Conservation (phyloP, 2,888 invertebrate species). For the Drosophila falleni region DNA sequence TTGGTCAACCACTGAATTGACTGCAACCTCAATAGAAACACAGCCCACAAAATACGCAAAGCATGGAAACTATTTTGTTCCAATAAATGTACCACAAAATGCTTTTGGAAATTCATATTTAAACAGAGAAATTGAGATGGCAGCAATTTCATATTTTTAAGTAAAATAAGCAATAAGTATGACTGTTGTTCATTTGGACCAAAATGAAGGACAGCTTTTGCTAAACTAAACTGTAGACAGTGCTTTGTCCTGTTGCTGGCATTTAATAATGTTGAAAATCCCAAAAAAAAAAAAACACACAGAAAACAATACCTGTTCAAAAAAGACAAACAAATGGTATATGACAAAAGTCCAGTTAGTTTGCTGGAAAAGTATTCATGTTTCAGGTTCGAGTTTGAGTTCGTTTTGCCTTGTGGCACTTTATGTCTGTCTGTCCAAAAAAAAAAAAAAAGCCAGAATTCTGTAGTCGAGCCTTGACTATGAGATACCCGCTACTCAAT, state of each 20-base stretch:
- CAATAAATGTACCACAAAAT: constrained; percentile 1
- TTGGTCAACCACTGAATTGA: constrained; percentile 40
- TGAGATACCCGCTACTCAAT: background rate
- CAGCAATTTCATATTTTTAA: background rate
- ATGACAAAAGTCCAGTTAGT: constrained; percentile 19
- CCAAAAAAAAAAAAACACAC: background rate
- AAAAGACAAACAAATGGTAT: background rate
- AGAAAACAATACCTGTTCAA: background rate
- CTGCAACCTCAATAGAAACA: constrained; percentile 1
- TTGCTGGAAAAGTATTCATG: constrained; percentile 6
- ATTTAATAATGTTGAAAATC: constrained; percentile 10
- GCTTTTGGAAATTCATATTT: constrained; percentile 17
- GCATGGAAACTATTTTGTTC: constrained; percentile 16
- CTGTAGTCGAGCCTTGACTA: background rate
- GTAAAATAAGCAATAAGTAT: background rate
- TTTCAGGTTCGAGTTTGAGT: background rate
- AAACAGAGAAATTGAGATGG: background rate
- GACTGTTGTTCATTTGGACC: constrained; percentile 5
- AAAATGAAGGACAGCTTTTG: background rate
- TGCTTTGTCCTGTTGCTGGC: background rate
- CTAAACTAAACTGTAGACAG: background rate
- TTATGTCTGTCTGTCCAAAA: background rate
- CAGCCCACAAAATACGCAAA: constrained; percentile 7
- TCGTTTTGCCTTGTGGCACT: constrained; percentile 17
- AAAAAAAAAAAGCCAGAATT: background rate